These are phyloP conservation scores for human (Homo sapiens) DNA, from an alignment of 2,113 vertebrate genomes.

Conservation along the genomic window GRCh38 chr2:123695501-123696000, in stretches of 20 bases:
- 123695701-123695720: not conserved
- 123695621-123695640: conserved; percentile 48
- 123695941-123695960: conserved; percentile 64
- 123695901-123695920: not conserved
- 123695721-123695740: conserved; percentile 57
- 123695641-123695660: conserved; percentile 58
- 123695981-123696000: conserved; percentile 74
- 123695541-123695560: conserved; percentile 76
- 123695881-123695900: conserved; percentile 59
- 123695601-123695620: conserved; percentile 73
- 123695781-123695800: not conserved
- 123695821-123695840: conserved; percentile 76
- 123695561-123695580: conserved; percentile 62
- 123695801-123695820: conserved; percentile 81
- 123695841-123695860: not conserved
- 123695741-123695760: conserved; percentile 70
- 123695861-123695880: not conserved
- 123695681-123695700: conserved; percentile 53
- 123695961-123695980: conserved; percentile 81
- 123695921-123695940: conserved; percentile 12
- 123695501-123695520: conserved; percentile 90
- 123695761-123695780: conserved; percentile 36
- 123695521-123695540: conserved; percentile 86
- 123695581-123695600: conserved; percentile 78
- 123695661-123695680: conserved; percentile 37